A percentile compares a stretch with the other conserved stretches of the same genome.
Evolutionary conservation across 2,888 invertebrate genomes (phyloP).

Genomic region (Epirrita christyi): DNA sequence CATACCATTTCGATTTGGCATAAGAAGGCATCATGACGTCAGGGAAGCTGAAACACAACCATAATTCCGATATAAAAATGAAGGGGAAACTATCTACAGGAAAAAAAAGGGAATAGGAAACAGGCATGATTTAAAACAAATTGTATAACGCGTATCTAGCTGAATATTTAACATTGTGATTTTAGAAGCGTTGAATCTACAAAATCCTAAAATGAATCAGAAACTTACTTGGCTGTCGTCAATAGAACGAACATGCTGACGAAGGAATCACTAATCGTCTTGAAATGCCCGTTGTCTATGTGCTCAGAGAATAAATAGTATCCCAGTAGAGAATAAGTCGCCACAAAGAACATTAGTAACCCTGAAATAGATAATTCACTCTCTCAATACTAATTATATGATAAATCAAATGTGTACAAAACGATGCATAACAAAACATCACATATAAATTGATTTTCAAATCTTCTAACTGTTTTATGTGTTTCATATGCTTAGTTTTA

Average conservation of each 20-base stretch:
- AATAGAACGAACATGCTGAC: slow-evolving; percentile 95
- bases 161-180: too few relatives aligned
- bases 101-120: too few relatives aligned
- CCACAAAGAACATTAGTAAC: slow-evolving; percentile 92
- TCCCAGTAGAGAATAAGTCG: slow-evolving; percentile 92
- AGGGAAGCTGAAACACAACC: slow-evolving; percentile 88
- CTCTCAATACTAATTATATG: not conserved
- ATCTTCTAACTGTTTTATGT: too few relatives aligned
- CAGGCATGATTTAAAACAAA: too few relatives aligned
- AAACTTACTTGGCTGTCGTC: slow-evolving; percentile 95
- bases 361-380: slow-evolving; percentile 53
- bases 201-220: not conserved
- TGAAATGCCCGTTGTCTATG: slow-evolving; percentile 90
- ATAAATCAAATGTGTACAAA: too few relatives aligned
- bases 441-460: too few relatives aligned
- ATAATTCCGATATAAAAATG: not conserved
- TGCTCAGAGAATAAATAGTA: slow-evolving; percentile 92
- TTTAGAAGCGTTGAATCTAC: too few relatives aligned
- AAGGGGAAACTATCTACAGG: too few relatives aligned
- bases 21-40: slow-evolving; percentile 98
- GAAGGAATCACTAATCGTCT: slow-evolving; percentile 91
- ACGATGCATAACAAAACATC: not conserved
- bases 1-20: slow-evolving; percentile 91
- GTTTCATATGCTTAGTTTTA: too few relatives aligned
- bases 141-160: too few relatives aligned